phyloP scores from a whole-genome alignment of 2,113 vertebrate species.

The Epinephelus fuscoguttatus region DNA sequence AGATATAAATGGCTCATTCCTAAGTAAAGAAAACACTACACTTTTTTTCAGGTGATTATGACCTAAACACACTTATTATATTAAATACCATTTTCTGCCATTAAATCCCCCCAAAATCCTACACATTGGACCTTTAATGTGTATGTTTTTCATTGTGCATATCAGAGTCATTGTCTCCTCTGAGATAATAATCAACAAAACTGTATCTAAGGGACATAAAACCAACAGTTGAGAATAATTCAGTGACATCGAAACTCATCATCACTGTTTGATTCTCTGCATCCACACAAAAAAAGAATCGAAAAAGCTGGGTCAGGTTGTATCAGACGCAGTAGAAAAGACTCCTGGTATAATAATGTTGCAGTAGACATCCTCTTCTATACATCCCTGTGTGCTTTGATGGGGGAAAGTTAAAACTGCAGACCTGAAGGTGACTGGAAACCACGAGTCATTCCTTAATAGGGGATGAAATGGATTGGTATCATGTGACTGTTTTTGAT shows the following conservation, averaged over 20 bases:
- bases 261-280: not conserved
- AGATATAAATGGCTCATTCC: too few relatives aligned
- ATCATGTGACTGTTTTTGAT: conserved; percentile 76
- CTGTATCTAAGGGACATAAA: not conserved
- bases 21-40: too few relatives aligned
- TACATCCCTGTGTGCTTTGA: conserved; percentile 20
- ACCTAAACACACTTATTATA: too few relatives aligned
- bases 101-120: too few relatives aligned
- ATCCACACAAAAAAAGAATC: not conserved
- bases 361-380: not conserved
- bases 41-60: too few relatives aligned
- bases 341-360: not conserved
- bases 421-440: conserved; percentile 64
- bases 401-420: conserved; percentile 11
- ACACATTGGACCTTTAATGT: not conserved
- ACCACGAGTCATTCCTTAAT: conserved; percentile 54
- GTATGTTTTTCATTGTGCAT: not conserved
- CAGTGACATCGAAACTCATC: not conserved
- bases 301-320: not conserved
- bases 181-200: not conserved
- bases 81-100: too few relatives aligned
- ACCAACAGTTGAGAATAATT: not conserved
- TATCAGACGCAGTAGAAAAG: not conserved
- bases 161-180: not conserved
- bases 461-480: conserved; percentile 60